A percentile compares a stretch with the other conserved stretches of the same genome.
Conservation (phyloP, 2,113 vertebrate genomes). For the Microcebus griseorufus region DNA sequence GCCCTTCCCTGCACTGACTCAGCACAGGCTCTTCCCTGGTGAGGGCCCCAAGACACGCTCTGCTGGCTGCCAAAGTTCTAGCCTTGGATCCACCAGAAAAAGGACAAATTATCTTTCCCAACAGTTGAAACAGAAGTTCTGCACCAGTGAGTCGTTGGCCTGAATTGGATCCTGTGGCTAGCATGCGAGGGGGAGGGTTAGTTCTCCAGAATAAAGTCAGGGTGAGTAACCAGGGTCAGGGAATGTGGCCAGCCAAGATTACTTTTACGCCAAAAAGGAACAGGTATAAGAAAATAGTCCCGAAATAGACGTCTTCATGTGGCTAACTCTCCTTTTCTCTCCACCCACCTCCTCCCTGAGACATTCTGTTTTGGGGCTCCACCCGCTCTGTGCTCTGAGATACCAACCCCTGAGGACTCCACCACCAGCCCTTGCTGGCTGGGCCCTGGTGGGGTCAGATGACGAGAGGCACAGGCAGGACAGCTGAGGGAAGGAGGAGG, state of each 20-base stretch:
- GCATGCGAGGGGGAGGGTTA: neutral
- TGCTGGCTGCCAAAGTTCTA: neutral
- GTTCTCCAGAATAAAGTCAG: neutral
- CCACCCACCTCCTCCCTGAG: fast-evolving
- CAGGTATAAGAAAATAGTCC: neutral
- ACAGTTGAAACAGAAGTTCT: neutral
- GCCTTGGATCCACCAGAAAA: neutral
- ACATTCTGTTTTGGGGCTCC: neutral
- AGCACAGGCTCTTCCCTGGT: neutral
- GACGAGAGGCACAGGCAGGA: neutral
- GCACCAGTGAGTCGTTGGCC: neutral
- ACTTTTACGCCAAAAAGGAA: neutral
- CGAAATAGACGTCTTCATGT: neutral
- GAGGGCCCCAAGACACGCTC: neutral
- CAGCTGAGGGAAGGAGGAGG: neutral
- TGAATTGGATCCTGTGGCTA: neutral
- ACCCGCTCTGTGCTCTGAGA: neutral
- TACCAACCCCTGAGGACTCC: neutral
- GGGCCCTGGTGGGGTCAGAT: neutral
- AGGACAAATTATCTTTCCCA: neutral
- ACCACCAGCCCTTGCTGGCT: neutral
- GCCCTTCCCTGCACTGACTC: neutral
- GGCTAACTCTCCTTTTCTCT: neutral
- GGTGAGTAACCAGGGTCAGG: neutral
- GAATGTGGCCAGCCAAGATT: neutral